Base-by-base conservation (phyloP, 2,888 invertebrate genomes). In the Hydriomena furcata region DNA sequence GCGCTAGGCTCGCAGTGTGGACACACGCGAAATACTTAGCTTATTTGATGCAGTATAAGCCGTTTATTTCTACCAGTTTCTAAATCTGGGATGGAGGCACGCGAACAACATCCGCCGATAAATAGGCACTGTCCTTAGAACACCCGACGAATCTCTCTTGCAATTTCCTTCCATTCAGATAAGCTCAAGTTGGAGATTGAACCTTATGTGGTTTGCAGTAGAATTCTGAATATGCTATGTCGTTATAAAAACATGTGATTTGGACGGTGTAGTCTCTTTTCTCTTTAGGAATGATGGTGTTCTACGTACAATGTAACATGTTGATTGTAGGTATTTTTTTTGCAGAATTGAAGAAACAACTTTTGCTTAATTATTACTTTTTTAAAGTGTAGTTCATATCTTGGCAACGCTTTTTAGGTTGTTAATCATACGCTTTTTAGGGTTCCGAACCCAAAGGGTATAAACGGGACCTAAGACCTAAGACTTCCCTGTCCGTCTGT, bases 61-160 rank as follows among this genome's bases (percentile, higher is more conserved):
- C 27, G 30, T 41, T 52, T 61, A 62, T 61, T 54, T 61, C 52
- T 44, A 51, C 59, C 41, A 51, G 68, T 69, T 66, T 65, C 67
- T 65, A 63, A 58, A 55, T 56, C 52, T 53, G 42, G 54, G 40
- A 43, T 30, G 34, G 10, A 47, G 46, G 40, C 48, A 61, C 46
- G 54, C 43, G 55, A 58, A 48, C 50, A 42, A 52, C 52, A 45
- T 59, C 64, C 64, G 63, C 60, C 51, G 27, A 51, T 56, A 53
- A 58, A 55, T 56, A 49, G 62, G 53, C 49, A 55, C 27, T 48
- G 59, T 53, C 53, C 48, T 48, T 37, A 45, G 40, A 45, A 20
- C 46, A 31, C 40, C 28, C 49, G 50, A 48, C 53, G 34, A 54
- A 59, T 54, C 59, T 61, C 59, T 57, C 59, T 52, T 12, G 43